Conservation (phyloP, 2,888 invertebrate species). For the Scaptomyza polygonia region DNA sequence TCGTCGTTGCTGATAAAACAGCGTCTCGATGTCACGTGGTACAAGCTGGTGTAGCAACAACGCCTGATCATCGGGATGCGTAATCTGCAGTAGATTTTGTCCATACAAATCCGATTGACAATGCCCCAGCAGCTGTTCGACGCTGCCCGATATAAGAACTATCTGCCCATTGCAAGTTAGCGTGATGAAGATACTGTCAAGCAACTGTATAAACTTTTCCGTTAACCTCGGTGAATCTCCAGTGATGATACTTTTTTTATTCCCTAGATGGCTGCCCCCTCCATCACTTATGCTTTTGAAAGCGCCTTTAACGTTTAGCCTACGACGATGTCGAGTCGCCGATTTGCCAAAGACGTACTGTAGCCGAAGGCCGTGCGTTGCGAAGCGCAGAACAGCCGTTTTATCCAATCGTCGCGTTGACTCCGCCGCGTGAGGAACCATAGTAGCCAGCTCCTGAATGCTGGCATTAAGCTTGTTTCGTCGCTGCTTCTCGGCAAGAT, state of each 20-base stretch:
- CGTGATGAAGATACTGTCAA: slow-evolving; percentile 92
- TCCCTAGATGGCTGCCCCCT: neutral
- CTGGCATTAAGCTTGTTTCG: slow-evolving; percentile 94
- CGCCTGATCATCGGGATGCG: slow-evolving; percentile 91
- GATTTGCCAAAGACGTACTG: slow-evolving; percentile 86
- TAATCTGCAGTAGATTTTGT: slow-evolving; percentile 91
- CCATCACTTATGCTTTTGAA: slow-evolving; percentile 2
- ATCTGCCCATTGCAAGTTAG: slow-evolving; percentile 93
- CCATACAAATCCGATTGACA: slow-evolving; percentile 93
- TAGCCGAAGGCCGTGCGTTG: slow-evolving; percentile 93
- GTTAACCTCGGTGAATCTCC: slow-evolving; percentile 85
- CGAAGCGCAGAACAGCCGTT: slow-evolving; percentile 93
- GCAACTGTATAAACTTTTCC: slow-evolving; percentile 87
- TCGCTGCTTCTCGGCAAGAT: slow-evolving; percentile 95
- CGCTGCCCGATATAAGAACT: slow-evolving; percentile 93
- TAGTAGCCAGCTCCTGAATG: slow-evolving; percentile 91
- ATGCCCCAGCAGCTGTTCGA: slow-evolving; percentile 94
- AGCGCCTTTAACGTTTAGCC: slow-evolving; percentile 35
- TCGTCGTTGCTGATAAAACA: slow-evolving; percentile 73
- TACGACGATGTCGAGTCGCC: slow-evolving; percentile 54
- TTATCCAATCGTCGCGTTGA: slow-evolving; percentile 94
- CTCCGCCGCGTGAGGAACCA: slow-evolving; percentile 92
- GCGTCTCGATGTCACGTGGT: slow-evolving; percentile 84
- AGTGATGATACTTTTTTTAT: slow-evolving; percentile 19
- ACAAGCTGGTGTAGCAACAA: slow-evolving; percentile 88